phyloP scores from a whole-genome alignment of 2,797 vertebrate genomes.

The Sternarchorhynchus goeldii region DNA sequence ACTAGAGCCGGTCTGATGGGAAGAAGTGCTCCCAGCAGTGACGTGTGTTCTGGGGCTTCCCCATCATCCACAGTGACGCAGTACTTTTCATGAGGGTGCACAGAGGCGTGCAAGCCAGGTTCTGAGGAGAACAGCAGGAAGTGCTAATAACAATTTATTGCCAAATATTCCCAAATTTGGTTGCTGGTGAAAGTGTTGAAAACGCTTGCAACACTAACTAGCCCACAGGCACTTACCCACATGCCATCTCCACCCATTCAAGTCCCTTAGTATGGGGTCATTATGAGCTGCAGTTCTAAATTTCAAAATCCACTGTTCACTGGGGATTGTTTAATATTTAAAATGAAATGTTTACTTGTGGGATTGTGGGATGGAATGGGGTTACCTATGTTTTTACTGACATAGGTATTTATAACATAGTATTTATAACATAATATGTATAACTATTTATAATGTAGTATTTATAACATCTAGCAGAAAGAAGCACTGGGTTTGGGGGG shows the following conservation, averaged over 20 bases:
- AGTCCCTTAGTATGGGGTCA: too few relatives aligned
- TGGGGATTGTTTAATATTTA: background rate
- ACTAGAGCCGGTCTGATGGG: conserved; percentile 31
- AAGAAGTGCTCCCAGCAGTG: conserved; percentile 36
- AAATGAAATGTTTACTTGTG: background rate
- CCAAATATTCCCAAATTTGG: too few relatives aligned
- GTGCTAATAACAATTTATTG: background rate
- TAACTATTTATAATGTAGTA: too few relatives aligned
- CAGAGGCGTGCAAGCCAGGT: background rate
- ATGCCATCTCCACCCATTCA: too few relatives aligned
- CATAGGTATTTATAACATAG: background rate
- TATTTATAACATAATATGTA: too few relatives aligned
- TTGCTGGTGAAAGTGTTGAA: too few relatives aligned
- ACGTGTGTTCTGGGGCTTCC: conserved; percentile 39
- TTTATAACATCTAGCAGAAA: conserved; percentile 12
- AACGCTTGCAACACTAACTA: too few relatives aligned
- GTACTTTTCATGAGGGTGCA: conserved; percentile 3
- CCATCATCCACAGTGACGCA: conserved; percentile 31
- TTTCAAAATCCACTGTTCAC: too few relatives aligned
- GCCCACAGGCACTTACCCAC: too few relatives aligned
- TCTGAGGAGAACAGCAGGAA: background rate
- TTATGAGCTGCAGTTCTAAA: too few relatives aligned
- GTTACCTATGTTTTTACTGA: conserved; percentile 16
- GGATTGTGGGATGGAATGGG: background rate
- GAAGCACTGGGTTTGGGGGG: conserved; percentile 9